phyloP scores from a whole-genome alignment of 2,888 invertebrate genomes.

The Pristionchus entomophagus region DNA sequence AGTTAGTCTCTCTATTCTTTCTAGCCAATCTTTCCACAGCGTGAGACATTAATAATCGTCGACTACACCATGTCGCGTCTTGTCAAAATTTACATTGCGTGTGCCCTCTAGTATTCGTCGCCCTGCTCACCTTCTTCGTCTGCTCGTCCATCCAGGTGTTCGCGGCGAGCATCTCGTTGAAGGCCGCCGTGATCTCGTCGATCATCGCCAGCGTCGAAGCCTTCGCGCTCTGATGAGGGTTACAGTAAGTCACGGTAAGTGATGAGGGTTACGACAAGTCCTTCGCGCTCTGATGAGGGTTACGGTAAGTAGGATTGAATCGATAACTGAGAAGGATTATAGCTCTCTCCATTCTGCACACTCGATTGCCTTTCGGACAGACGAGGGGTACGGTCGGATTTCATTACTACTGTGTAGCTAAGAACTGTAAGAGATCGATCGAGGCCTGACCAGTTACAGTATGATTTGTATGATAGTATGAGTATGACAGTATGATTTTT shows the following conservation, averaged over 20 bases:
- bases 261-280: too few relatives aligned
- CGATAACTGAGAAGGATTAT: neutral
- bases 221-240: conserved; percentile 54
- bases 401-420: neutral
- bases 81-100: neutral
- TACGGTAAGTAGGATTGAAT: neutral
- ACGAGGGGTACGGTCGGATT: too few relatives aligned
- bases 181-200: conserved; percentile 82
- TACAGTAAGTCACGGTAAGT: too few relatives aligned
- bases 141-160: conserved; percentile 90
- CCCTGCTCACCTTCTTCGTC: conserved; percentile 80
- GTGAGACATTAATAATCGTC: too few relatives aligned
- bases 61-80: neutral
- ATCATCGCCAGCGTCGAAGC: conserved; percentile 87
- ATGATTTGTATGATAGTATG: too few relatives aligned
- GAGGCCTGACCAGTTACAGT: neutral
- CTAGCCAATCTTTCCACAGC: too few relatives aligned
- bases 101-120: conserved; percentile 4
- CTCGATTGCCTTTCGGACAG: too few relatives aligned
- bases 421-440: neutral
- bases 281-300: conserved; percentile 54
- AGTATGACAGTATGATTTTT: too few relatives aligned
- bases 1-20: too few relatives aligned
- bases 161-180: conserved; percentile 85
- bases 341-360: too few relatives aligned